These are phyloP conservation scores for Sitta europaea DNA, from an alignment of 2,113 vertebrate species.

Conservation along the genomic window DNA sequence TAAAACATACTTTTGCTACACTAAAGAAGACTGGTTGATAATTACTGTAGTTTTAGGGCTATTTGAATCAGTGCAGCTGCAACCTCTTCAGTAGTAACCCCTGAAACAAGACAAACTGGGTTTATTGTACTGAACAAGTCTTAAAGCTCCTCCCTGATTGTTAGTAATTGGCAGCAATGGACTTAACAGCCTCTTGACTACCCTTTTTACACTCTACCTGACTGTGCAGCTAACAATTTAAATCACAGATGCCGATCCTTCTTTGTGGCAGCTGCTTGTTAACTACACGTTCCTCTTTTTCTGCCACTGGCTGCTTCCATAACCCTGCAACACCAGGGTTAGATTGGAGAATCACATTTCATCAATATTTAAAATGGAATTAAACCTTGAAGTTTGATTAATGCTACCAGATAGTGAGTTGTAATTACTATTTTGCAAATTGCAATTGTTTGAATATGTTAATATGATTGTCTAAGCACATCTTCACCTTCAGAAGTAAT, in stretches of 20 bases:
- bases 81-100: slow-evolving; percentile 96
- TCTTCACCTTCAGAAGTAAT: slow-evolving; percentile 87
- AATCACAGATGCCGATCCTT: slow-evolving; percentile 83
- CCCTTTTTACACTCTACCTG: slow-evolving; percentile 93
- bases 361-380: slow-evolving; percentile 91
- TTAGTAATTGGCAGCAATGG: slow-evolving; percentile 95
- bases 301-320: slow-evolving; percentile 67
- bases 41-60: slow-evolving; percentile 90
- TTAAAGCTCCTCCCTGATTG: slow-evolving; percentile 90
- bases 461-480: slow-evolving; percentile 84
- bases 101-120: slow-evolving; percentile 89
- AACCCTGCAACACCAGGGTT: slow-evolving; percentile 79
- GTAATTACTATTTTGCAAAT: slow-evolving; percentile 86
- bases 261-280: slow-evolving; percentile 85
- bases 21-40: slow-evolving; percentile 92
- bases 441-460: slow-evolving; percentile 83
- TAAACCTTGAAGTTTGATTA: slow-evolving; percentile 85
- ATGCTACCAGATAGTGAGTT: slow-evolving; percentile 75
- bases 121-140: slow-evolving; percentile 92
- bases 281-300: slow-evolving; percentile 71
- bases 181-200: slow-evolving; percentile 96
- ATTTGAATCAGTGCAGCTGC: slow-evolving; percentile 96
- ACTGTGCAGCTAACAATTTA: slow-evolving; percentile 86
- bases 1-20: slow-evolving; percentile 84
- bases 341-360: slow-evolving; percentile 77